phyloP scores from a whole-genome alignment of 1,140 invertebrate genomes.

The Dreissena rostriformis region DNA sequence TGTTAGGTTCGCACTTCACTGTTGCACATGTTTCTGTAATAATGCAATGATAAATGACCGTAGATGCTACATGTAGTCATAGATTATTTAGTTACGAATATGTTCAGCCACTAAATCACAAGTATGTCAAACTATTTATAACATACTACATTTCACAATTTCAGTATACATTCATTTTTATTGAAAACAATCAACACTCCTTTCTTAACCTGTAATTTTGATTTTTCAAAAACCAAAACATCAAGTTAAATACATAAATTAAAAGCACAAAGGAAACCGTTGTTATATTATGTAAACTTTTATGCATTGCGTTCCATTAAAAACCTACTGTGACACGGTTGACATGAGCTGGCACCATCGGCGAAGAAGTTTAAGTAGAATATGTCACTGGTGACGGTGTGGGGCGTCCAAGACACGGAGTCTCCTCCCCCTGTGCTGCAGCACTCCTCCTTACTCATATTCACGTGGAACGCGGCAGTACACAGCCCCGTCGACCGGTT shows the following conservation, averaged over 20 bases:
- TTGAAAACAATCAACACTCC: background rate
- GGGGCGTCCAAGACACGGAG: slow-evolving; percentile 6
- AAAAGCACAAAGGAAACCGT: slow-evolving; percentile 12
- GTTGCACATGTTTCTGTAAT: slow-evolving; percentile 19
- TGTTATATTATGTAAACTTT: too few relatives aligned
- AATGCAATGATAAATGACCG: too few relatives aligned
- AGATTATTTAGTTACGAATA: too few relatives aligned
- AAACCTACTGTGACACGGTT: slow-evolving; percentile 35
- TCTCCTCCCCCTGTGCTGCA: background rate
- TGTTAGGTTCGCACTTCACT: slow-evolving; percentile 20
- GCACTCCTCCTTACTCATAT: slow-evolving; percentile 26
- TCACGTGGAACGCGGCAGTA: slow-evolving; percentile 12
- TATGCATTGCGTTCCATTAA: too few relatives aligned
- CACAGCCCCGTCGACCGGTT: slow-evolving; percentile 9
- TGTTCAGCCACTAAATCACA: too few relatives aligned
- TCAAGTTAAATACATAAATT: too few relatives aligned
- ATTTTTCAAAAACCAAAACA: too few relatives aligned
- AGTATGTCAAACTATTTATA: background rate
- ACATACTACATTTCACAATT: background rate
- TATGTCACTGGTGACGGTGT: background rate
- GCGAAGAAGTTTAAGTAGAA: slow-evolving; percentile 38
- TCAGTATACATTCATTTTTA: background rate
- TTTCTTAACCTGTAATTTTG: too few relatives aligned
- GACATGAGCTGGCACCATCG: slow-evolving; percentile 13
- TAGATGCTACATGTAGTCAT: too few relatives aligned